Percentiles rank a stretch among this genome's conserved stretches.
Evolutionary conservation across 2,113 vertebrate genomes (phyloP).

Genomic region (Salvelinus alpinus): DNA sequence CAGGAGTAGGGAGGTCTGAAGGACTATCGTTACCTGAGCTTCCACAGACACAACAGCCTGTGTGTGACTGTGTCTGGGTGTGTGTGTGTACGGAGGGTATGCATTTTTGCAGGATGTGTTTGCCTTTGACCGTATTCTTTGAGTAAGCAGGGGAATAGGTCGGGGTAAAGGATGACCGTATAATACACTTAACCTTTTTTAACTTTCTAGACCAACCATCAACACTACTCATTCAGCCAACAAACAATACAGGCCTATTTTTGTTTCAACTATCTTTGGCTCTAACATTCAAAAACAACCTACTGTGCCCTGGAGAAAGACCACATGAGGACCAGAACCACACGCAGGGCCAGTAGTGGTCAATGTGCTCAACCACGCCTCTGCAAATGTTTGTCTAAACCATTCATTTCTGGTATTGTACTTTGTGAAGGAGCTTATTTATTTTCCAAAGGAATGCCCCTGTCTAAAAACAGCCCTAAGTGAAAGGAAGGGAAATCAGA

Average conservation of each 20-base stretch:
- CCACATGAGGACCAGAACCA: conserved; percentile 58
- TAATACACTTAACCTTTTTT: not conserved
- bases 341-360: conserved; percentile 64
- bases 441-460: conserved; percentile 65
- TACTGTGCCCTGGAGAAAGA: not conserved
- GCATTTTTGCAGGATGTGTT: no score
- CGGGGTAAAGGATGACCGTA: not conserved
- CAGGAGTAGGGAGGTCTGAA: conserved; percentile 34
- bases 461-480: conserved; percentile 65
- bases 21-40: conserved; percentile 42
- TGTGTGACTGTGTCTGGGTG: not conserved
- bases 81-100: not conserved
- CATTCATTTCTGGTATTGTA: conserved; percentile 74
- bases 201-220: not conserved
- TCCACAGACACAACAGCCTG: conserved; percentile 42
- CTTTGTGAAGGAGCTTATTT: conserved; percentile 68
- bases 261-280: not conserved
- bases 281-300: conserved; percentile 1
- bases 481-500: conserved; percentile 69
- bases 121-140: not conserved
- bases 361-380: conserved; percentile 68
- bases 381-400: conserved; percentile 70
- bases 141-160: not conserved
- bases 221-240: not conserved
- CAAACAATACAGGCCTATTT: not conserved